Conservation (phyloP, 92 coral and sea anemone genomes). For the Ricordea florida region DNA sequence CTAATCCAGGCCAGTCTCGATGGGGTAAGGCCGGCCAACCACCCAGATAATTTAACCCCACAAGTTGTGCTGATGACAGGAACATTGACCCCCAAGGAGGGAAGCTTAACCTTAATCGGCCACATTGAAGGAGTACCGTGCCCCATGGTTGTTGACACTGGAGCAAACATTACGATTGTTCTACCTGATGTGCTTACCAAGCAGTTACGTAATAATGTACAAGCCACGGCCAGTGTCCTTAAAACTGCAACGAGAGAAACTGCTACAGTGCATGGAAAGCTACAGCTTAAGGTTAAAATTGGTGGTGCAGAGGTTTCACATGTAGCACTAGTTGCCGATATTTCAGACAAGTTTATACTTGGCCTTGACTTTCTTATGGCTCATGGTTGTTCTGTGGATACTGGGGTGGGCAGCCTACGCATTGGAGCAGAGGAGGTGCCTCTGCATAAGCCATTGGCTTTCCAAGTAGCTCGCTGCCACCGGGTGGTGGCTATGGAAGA, state of each 20-base stretch:
- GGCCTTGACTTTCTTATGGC: conserved; percentile 59
- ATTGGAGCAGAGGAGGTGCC: conserved; percentile 28
- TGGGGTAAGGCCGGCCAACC: conserved; percentile 29
- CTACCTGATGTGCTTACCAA: conserved; percentile 14
- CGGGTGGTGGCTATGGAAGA: conserved; percentile 29
- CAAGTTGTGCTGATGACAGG: conserved; percentile 4
- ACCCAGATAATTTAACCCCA: conserved; percentile 1
- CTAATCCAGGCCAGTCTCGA: conserved; percentile 24
- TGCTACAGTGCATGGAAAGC: conserved; percentile 5
- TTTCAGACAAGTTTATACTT: conserved; percentile 38
- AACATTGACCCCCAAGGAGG: conserved; percentile 7
- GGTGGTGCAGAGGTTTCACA: conserved; percentile 31
- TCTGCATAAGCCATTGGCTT: conserved; percentile 15
- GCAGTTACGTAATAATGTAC: not conserved
- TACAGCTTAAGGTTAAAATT: not conserved
- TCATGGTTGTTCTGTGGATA: conserved; percentile 53
- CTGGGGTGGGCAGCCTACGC: conserved; percentile 17
- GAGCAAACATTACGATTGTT: conserved; percentile 41
- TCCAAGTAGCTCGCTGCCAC: conserved; percentile 2
- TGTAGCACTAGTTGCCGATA: conserved; percentile 44
- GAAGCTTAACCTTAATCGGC: conserved; percentile 16
- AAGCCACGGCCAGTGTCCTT: not conserved
- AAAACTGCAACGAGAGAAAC: conserved; percentile 11
- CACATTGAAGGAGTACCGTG: not conserved
- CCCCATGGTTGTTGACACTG: conserved; percentile 37